phyloP scores from a whole-genome alignment of 2,888 invertebrate genomes.

The Xestoiulus laeticollis region DNA sequence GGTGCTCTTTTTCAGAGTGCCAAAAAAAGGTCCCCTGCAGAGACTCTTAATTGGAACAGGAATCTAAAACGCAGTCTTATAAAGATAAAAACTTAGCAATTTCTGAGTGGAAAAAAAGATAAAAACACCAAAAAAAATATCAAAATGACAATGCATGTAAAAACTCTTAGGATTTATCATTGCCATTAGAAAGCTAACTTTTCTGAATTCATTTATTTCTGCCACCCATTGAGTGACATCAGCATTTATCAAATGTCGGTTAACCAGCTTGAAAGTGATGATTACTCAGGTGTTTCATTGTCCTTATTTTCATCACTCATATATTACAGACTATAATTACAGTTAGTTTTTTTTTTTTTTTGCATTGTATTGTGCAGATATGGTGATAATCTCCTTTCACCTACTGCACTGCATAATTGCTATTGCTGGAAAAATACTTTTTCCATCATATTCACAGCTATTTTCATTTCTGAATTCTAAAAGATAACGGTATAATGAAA shows the following conservation, averaged over 20 bases:
- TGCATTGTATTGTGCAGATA: background rate
- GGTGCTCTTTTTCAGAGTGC: background rate
- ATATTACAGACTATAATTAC: slow-evolving; percentile 13
- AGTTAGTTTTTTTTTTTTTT: slow-evolving; percentile 18
- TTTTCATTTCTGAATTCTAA: background rate
- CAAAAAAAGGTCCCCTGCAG: background rate
- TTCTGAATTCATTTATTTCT: slow-evolving; percentile 1
- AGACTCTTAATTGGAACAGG: slow-evolving; percentile 15
- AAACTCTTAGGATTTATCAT: background rate
- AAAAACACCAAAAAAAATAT: background rate
- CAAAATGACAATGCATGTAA: slow-evolving; percentile 34
- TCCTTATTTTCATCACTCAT: slow-evolving; percentile 2
- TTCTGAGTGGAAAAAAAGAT: slow-evolving; percentile 29
- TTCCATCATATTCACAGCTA: background rate
- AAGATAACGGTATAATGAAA: background rate
- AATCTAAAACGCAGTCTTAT: background rate
- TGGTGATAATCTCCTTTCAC: background rate
- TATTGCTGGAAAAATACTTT: background rate
- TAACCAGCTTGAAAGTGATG: slow-evolving; percentile 18
- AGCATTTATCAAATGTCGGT: slow-evolving; percentile 37
- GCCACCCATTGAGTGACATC: slow-evolving; percentile 27
- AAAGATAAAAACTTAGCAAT: background rate
- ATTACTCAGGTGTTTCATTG: slow-evolving; percentile 30
- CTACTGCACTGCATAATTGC: slow-evolving; percentile 32
- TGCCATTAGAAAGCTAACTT: background rate